Evolutionary conservation across 2,888 invertebrate species (phyloP).

Genomic region (Sympetrum striolatum): DNA sequence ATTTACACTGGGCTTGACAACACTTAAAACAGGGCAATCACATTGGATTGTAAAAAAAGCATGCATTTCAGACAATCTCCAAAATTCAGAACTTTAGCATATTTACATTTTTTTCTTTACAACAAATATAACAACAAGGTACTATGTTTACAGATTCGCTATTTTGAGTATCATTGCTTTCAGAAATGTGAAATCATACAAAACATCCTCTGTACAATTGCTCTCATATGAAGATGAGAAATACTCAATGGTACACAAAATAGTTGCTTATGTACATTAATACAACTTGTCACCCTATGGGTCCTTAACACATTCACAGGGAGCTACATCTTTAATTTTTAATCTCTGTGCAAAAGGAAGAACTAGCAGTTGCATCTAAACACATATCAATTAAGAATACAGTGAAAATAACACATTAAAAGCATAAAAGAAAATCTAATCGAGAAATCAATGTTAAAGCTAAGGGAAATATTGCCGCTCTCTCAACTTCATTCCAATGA

Average conservation of each 20-base stretch:
- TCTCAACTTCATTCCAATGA: background rate
- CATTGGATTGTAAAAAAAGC: constrained; percentile 28
- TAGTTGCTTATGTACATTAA: constrained; percentile 32
- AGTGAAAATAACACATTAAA: background rate
- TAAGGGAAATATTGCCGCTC: constrained; percentile 1
- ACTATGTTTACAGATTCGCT: constrained; percentile 28
- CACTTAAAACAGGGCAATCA: constrained; percentile 6
- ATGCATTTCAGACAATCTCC: constrained; percentile 24
- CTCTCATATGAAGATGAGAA: constrained; percentile 9
- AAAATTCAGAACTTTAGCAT: constrained; percentile 33
- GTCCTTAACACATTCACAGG: constrained; percentile 1
- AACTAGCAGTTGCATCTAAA: constrained; percentile 10
- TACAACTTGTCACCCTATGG: background rate
- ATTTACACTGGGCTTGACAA: background rate
- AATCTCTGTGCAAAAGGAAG: background rate
- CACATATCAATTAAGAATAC: background rate
- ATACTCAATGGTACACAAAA: constrained; percentile 37
- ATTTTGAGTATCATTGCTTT: constrained; percentile 34
- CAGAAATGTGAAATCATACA: constrained; percentile 25
- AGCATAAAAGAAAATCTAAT: background rate
- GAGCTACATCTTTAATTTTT: background rate
- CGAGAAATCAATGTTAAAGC: background rate
- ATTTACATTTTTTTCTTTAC: constrained; percentile 36
- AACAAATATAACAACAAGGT: constrained; percentile 41
- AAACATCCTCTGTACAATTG: constrained; percentile 23